phyloP scores from a whole-genome alignment of 2,113 vertebrate genomes.

The Pomatorhinus ruficollis region DNA sequence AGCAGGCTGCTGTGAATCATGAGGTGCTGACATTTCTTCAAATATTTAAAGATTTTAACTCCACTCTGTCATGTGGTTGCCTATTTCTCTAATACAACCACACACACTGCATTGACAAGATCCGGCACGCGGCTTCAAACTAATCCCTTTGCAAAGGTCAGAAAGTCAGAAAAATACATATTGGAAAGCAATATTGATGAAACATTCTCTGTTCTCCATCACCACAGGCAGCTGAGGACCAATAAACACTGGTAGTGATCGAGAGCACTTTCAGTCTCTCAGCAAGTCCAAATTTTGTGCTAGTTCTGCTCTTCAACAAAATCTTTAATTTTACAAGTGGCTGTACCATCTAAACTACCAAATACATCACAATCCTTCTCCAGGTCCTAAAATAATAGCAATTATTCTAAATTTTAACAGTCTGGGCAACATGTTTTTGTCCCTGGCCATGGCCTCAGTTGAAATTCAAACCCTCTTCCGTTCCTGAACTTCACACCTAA shows the following conservation, averaged over 20 bases:
- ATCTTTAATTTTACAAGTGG: neutral
- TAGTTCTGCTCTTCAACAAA: neutral
- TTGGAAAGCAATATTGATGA: neutral
- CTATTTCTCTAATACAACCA: neutral
- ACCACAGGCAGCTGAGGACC: neutral
- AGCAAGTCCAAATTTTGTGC: neutral
- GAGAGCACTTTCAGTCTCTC: neutral
- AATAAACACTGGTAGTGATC: neutral
- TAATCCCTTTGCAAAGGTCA: neutral
- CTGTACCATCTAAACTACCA: neutral
- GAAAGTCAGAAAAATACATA: neutral
- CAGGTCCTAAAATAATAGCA: neutral
- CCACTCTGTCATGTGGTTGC: neutral
- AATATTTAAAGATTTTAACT: neutral
- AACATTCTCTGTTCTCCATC: neutral
- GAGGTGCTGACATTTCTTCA: neutral
- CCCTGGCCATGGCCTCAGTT: fast-evolving
- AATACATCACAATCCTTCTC: neutral
- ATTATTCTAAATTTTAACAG: neutral
- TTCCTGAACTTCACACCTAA: neutral
- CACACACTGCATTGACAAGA: neutral
- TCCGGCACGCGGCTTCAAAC: neutral
- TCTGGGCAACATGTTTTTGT: neutral
- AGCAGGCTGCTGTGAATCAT: neutral
- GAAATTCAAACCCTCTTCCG: neutral